phyloP scores from a whole-genome alignment of 2,797 vertebrate species.

The Pogoniulus pusillus region DNA sequence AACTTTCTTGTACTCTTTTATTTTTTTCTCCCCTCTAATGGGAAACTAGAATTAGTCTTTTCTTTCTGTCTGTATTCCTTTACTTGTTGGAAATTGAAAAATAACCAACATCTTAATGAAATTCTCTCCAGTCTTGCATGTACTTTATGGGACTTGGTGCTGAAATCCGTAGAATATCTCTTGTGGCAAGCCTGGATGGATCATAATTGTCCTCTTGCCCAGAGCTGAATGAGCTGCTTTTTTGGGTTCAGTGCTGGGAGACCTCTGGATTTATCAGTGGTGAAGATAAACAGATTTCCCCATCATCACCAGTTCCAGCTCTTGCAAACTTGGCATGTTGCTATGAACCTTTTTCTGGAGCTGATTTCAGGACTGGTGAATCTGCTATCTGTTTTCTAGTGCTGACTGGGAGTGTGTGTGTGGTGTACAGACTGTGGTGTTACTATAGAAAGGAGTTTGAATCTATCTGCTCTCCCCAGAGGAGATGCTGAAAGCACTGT shows the following conservation, averaged over 20 bases:
- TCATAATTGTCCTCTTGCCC: fast-evolving
- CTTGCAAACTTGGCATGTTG: not conserved
- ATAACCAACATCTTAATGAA: not conserved
- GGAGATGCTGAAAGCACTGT: not conserved
- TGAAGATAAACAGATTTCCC: not conserved
- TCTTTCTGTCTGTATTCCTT: not conserved
- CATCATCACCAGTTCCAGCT: not conserved
- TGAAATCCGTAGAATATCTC: fast-evolving
- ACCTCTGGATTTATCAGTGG: not conserved
- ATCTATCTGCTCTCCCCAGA: not conserved
- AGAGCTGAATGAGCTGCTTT: not conserved
- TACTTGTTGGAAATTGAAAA: not conserved
- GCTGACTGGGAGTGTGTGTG: not conserved
- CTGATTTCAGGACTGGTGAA: not conserved
- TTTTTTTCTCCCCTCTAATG: not conserved
- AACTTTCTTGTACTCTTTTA: no score
- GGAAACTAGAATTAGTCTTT: not conserved
- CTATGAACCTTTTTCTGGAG: not conserved
- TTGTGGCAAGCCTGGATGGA: not conserved
- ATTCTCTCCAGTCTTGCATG: not conserved
- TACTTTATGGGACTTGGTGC: not conserved
- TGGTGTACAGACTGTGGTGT: not conserved
- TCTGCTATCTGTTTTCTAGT: not conserved
- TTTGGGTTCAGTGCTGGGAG: not conserved
- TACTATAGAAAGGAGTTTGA: not conserved